Evolutionary conservation across 2,113 vertebrate genomes (phyloP).

Genomic region (Perca fluviatilis): DNA sequence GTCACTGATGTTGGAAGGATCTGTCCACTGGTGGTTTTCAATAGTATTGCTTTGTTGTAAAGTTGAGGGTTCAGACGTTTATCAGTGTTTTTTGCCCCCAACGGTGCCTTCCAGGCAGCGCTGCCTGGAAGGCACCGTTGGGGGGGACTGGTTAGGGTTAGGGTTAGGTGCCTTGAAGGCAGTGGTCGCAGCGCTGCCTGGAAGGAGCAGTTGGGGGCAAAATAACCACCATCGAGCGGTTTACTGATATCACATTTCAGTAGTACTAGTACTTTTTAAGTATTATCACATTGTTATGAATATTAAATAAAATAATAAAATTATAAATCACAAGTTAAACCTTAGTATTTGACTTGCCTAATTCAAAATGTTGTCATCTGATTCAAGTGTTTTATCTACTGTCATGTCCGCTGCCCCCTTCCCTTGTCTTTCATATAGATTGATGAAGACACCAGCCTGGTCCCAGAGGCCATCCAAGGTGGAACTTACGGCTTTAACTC

Average conservation of each 20-base stretch:
- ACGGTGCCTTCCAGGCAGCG: no score
- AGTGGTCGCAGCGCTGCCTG: no score
- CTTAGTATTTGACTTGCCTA: background rate
- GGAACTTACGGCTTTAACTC: slow-evolving; percentile 99
- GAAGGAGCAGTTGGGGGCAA: no score
- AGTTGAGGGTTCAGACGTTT: background rate
- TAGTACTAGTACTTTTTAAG: background rate
- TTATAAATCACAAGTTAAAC: background rate
- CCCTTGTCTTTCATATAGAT: slow-evolving; percentile 83
- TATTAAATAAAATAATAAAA: no score
- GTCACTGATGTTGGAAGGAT: background rate
- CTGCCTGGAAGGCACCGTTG: no score
- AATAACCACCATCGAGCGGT: no score
- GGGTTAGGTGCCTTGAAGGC: no score
- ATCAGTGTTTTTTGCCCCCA: no score
- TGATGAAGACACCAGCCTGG: slow-evolving; percentile 98
- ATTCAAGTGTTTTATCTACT: background rate
- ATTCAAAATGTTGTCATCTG: background rate
- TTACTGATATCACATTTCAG: background rate
- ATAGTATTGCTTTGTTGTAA: no score
- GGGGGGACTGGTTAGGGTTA: no score
- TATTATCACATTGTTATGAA: background rate
- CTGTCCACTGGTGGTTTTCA: background rate
- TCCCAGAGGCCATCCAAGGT: slow-evolving; percentile 98
- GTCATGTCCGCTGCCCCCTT: background rate